Evolutionary conservation across 2,113 vertebrate genomes (phyloP).

Genomic region (Gasterosteus nipponicus): DNA sequence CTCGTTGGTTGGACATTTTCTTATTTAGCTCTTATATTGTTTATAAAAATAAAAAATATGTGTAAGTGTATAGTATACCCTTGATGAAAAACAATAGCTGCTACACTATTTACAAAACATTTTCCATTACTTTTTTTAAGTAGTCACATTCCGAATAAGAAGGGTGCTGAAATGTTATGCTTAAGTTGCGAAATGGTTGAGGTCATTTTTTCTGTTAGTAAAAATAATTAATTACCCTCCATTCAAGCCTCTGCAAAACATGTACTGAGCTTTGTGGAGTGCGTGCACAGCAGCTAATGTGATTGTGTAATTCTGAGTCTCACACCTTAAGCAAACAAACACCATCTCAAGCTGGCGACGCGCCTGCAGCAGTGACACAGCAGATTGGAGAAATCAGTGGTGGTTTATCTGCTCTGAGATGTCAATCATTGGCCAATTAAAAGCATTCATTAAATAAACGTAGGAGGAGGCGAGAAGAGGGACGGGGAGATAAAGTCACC

Average conservation of each 20-base stretch:
- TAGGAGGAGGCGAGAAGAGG: background rate
- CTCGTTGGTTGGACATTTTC: background rate
- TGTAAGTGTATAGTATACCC: background rate
- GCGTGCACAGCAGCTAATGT: background rate
- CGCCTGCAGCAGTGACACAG: conserved; percentile 77
- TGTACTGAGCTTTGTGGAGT: conserved; percentile 3
- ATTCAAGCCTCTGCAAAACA: conserved; percentile 14
- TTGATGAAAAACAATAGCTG: background rate
- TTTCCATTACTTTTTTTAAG: background rate
- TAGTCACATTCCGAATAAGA: background rate
- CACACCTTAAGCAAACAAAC: conserved; percentile 76
- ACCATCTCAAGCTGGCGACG: conserved; percentile 50
- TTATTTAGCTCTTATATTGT: background rate
- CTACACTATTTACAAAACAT: background rate
- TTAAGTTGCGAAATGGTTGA: conserved; percentile 19
- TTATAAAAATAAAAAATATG: background rate
- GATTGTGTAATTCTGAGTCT: conserved; percentile 53
- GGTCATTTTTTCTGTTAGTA: conserved; percentile 23
- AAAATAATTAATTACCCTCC: conserved; percentile 54
- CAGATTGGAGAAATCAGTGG: conserved; percentile 49
- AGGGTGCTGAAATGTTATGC: conserved; percentile 3
- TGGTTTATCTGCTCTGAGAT: conserved; percentile 44
- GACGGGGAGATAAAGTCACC: background rate
- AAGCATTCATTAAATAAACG: conserved; percentile 21
- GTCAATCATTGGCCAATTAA: conserved; percentile 79